phyloP scores from a whole-genome alignment of 2,888 invertebrate species.

The Trachelus iudaicus region DNA sequence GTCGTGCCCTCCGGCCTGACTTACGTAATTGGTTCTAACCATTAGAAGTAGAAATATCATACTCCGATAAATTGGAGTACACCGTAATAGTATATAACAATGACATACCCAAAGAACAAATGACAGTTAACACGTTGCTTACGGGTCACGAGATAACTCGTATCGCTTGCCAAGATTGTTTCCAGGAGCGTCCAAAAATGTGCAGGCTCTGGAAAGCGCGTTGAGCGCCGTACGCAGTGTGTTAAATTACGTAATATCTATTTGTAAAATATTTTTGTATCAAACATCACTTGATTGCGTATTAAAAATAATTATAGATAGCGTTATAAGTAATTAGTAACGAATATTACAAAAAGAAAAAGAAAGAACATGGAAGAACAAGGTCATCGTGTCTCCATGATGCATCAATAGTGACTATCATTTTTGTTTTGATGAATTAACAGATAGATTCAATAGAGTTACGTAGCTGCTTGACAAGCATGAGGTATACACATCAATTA shows the following conservation, averaged over 20 bases:
- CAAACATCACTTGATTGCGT: no score
- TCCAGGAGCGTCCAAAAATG: no score
- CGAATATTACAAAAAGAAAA: neutral
- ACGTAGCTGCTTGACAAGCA: neutral
- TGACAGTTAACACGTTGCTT: neutral
- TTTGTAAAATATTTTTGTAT: no score
- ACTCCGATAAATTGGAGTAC: neutral
- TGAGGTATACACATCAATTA: neutral
- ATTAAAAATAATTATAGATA: no score
- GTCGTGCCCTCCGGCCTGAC: constrained; percentile 35
- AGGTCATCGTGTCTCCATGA: neutral
- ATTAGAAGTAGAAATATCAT: neutral
- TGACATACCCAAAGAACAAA: neutral
- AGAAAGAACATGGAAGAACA: neutral
- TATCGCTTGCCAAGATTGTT: no score
- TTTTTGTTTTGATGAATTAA: neutral
- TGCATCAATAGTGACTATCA: neutral
- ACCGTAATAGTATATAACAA: neutral
- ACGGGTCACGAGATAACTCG: no score
- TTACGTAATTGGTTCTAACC: constrained; percentile 38
- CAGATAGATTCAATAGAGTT: neutral
- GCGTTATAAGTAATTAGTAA: neutral
- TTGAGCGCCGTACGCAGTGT: no score
- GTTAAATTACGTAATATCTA: neutral
- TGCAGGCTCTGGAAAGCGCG: no score